phyloP scores from a whole-genome alignment of 1,140 invertebrate genomes.

The Bombyx mandarina region DNA sequence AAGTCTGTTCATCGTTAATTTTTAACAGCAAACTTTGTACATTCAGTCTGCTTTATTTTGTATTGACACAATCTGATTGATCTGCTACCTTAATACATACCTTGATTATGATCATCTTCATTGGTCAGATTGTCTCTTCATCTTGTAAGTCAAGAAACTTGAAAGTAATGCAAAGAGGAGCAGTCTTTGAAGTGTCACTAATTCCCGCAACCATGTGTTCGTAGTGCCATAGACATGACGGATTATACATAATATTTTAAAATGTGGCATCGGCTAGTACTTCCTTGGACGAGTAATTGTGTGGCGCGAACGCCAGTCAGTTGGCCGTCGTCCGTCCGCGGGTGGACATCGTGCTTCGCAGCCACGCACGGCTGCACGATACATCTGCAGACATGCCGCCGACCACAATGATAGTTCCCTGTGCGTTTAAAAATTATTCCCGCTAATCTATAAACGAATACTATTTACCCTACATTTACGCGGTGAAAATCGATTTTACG shows the following conservation, averaged over 20 bases:
- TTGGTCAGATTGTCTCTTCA: no score
- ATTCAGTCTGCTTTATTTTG: no score
- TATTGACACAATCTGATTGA: no score
- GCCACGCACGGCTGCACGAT: slow-evolving; percentile 33
- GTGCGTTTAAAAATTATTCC: slow-evolving; percentile 37
- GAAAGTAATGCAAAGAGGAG: no score
- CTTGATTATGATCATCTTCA: no score
- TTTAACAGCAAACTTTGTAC: no score
- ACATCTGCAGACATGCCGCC: slow-evolving; percentile 55
- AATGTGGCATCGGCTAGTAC: slow-evolving; percentile 63
- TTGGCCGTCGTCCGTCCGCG: slow-evolving; percentile 55
- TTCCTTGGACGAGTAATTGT: slow-evolving; percentile 33
- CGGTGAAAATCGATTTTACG: not conserved
- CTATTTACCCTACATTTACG: not conserved
- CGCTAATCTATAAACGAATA: slow-evolving; percentile 1
- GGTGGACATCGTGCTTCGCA: slow-evolving; percentile 46
- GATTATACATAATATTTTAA: slow-evolving; percentile 43
- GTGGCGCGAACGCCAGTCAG: slow-evolving; percentile 32
- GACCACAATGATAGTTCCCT: slow-evolving; percentile 63
- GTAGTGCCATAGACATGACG: slow-evolving; percentile 49
- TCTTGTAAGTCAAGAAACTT: no score
- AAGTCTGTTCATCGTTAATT: no score
- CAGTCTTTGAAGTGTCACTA: no score
- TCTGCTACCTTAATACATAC: no score
- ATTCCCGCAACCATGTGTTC: slow-evolving; percentile 33